phyloP scores from a whole-genome alignment of 2,113 vertebrate genomes.

The Dromiciops gliroides region DNA sequence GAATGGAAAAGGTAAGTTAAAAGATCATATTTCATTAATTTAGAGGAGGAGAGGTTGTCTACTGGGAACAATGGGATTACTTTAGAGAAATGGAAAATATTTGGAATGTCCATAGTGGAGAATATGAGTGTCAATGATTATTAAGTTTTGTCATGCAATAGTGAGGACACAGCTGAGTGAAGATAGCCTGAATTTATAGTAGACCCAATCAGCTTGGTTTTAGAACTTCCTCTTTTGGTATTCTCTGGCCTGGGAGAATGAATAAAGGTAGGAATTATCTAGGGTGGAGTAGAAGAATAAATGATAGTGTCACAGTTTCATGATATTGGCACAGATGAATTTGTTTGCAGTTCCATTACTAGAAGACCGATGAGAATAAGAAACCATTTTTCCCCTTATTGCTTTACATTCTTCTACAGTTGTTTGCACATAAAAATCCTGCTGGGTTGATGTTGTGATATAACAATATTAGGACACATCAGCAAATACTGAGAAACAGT shows the following conservation, averaged over 20 bases:
- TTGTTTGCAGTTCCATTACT: neutral
- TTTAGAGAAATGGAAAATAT: neutral
- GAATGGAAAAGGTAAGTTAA: neutral
- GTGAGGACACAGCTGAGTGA: neutral
- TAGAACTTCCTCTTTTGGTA: neutral
- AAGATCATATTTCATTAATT: neutral
- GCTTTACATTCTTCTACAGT: neutral
- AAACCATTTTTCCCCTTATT: neutral
- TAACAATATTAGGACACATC: neutral
- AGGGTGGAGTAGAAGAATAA: neutral
- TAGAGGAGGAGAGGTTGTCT: neutral
- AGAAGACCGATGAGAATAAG: neutral
- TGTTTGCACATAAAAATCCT: neutral
- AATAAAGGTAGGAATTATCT: neutral
- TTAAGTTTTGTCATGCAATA: neutral
- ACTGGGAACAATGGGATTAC: neutral
- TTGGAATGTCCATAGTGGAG: neutral
- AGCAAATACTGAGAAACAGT: neutral
- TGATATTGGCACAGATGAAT: conserved; percentile 1
- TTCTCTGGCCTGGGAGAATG: neutral
- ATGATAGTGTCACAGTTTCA: neutral
- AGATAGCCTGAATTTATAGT: neutral
- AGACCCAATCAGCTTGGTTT: neutral
- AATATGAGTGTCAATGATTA: neutral
- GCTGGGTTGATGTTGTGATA: neutral